Conservation (phyloP, 1,140 invertebrate species). For the Apolygus lucorum region DNA sequence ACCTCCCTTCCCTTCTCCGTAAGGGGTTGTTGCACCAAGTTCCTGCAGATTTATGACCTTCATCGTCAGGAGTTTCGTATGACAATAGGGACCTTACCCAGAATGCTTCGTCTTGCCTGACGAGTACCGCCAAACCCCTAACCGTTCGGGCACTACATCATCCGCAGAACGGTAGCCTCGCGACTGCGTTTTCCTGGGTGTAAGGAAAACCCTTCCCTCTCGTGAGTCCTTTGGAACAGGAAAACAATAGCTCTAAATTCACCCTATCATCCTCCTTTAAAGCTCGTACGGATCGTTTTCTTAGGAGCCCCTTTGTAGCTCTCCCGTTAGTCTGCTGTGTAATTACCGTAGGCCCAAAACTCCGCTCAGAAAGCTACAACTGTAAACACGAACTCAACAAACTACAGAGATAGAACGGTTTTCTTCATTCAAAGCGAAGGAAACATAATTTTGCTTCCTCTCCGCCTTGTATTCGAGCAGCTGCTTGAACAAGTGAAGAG, state of each 20-base stretch:
- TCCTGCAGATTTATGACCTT: conserved; percentile 13
- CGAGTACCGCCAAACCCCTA: neutral
- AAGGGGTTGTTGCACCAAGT: neutral
- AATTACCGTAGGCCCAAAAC: neutral
- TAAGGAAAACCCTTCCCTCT: neutral
- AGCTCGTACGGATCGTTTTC: neutral
- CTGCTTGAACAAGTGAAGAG: too few relatives aligned
- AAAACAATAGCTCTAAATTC: neutral
- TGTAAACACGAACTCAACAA: too few relatives aligned
- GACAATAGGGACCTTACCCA: conserved; percentile 11
- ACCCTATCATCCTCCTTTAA: neutral
- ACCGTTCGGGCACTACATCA: neutral
- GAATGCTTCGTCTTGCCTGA: neutral
- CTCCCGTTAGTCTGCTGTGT: neutral
- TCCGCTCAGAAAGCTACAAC: neutral
- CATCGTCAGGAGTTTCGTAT: conserved; percentile 18
- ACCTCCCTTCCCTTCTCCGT: neutral
- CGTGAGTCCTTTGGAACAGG: neutral
- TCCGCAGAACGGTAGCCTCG: neutral
- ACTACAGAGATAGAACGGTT: too few relatives aligned
- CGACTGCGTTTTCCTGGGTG: neutral
- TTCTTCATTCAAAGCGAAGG: too few relatives aligned
- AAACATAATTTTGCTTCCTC: too few relatives aligned
- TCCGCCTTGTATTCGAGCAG: too few relatives aligned
- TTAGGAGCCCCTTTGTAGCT: neutral